Evolutionary conservation across 1,140 invertebrate species (phyloP), one percentile per base, ranked within the genome.

Genomic region (Chironomus tepperi): DNA sequence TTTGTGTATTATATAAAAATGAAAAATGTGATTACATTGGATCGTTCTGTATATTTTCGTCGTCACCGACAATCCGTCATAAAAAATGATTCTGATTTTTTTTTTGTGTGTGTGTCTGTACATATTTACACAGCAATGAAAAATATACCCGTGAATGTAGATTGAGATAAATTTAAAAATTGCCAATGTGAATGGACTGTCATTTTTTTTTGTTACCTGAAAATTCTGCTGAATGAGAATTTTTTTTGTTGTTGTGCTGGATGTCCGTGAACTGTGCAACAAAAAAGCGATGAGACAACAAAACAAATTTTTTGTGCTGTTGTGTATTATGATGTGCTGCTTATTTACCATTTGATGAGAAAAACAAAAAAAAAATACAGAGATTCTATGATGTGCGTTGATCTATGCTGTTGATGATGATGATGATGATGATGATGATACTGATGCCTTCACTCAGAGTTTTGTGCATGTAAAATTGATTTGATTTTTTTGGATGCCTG

Each of bases 391-490:
- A n/a, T 57, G 47, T 57, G 47, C 47, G 47, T 57, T 57, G 47
- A 57, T n/a, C n/a, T n/a, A 57, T 57, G n/a, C 5, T n/a, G 47
- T 47, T 12, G 15, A 47, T 47, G 43, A 47, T 12, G 9, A 9
- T 12, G 47, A 12, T 15, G 47, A 1, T 5, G 5, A 15, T 57
- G 47, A 15, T n/a, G 12, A 57, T 57, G 47, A 12, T n/a, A 57
- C n/a, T 57, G 47, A 57, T 57, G 47, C 47, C 12, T 47, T 15
- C 9, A 57, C n/a, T 12, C 12, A 12, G 10, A n/a, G n/a, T 57
- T 57, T 57, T 57, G 47, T 57, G 47, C 47, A 57, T 57, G 47
- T 57, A 57, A 57, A 57, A 57, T 57, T 57, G 47, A 57, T 57
- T 57, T n/a, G 12, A 57, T n/a, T 57, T 57, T 57, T 12, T 9